Percentiles rank a stretch among this genome's conserved stretches.
Conservation (phyloP, 2,797 vertebrate genomes). For the Sebastes paucispinis region DNA sequence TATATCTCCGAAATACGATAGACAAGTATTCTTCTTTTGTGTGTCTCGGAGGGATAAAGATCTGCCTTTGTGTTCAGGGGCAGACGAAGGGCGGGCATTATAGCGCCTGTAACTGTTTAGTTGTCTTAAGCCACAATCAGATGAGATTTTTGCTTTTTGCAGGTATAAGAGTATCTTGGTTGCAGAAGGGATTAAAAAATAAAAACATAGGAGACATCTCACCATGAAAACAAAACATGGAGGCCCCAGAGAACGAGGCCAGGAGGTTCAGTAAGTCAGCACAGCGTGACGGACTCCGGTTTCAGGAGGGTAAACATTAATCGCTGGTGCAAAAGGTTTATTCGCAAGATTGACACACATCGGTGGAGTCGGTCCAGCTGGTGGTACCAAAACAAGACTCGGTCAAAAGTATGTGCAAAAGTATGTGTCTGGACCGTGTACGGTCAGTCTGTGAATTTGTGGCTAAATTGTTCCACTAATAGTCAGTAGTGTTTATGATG, state of each 20-base stretch:
- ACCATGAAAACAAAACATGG: conserved; percentile 23
- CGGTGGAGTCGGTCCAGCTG: background rate
- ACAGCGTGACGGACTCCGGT: background rate
- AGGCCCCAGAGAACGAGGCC: background rate
- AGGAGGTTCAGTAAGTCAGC: conserved; percentile 7
- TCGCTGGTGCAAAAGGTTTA: background rate
- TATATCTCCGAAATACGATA: conserved; percentile 20
- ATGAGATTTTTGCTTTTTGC: conserved; percentile 5
- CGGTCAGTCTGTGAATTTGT: too few species aligned
- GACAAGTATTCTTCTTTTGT: conserved; percentile 23
- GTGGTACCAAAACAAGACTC: too few species aligned
- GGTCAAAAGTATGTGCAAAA: too few species aligned
- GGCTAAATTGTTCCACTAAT: too few species aligned
- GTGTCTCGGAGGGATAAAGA: conserved; percentile 46
- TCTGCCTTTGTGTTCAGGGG: conserved; percentile 51
- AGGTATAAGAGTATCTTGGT: background rate
- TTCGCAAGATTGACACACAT: background rate
- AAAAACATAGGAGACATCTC: background rate
- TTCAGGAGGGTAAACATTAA: background rate
- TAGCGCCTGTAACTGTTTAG: conserved; percentile 3
- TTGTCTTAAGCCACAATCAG: background rate
- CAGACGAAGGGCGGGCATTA: conserved; percentile 44
- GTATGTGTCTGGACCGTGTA: too few species aligned
- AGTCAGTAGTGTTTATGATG: too few species aligned
- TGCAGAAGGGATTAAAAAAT: background rate